Evolutionary conservation across 2,888 invertebrate genomes (phyloP), one percentile per base, ranked within the genome.

Genomic region (Oscheius sp.): DNA sequence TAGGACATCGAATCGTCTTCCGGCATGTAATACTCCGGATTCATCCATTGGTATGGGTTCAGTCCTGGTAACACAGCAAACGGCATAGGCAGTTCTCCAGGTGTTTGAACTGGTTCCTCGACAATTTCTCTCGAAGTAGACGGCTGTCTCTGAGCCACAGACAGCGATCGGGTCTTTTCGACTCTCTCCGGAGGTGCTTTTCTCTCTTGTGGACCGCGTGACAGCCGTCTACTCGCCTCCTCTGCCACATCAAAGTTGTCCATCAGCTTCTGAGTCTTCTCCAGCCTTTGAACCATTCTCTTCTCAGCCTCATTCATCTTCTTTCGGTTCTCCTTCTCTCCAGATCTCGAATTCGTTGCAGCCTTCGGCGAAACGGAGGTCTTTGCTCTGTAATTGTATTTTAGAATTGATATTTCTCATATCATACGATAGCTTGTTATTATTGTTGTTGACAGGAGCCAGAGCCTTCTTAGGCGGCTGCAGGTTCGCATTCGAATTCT

Each of bases 211-310:
- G 33, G 53, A 51, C 37, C 55, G 4, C 55, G 33, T 1, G 68
- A 21, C 21, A 42, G 35, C 21, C 62, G n/a, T 33, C 51, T 11
- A 47, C 62, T 72, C n/a, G 57, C 53, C 53, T 51, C 57, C 21
- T 33, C 72, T 5, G 50, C 63, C 32, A 53, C 63, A 13, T 63
- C 57, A 35, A 58, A 73, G 65, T 66, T 35, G 29, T 74, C 74
- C 74, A 74, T 74, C 33, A 74, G 48, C 57, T 68, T 58, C 51
- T 74, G 68, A 7, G 74, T 51, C 50, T 74, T 74, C 50, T 65
- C 65, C 42, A 73, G 21, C 11, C 48, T 63, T 21, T 63, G 47
- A 7, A 35, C 55, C 71, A 60, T 57, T 21, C 51, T 60, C 50
- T 50, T 62, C 35, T 72, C 62, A 13, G 33, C 47, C 62, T 57